phyloP scores from a whole-genome alignment of 2,888 invertebrate species.

The Linnaemya vulpina region DNA sequence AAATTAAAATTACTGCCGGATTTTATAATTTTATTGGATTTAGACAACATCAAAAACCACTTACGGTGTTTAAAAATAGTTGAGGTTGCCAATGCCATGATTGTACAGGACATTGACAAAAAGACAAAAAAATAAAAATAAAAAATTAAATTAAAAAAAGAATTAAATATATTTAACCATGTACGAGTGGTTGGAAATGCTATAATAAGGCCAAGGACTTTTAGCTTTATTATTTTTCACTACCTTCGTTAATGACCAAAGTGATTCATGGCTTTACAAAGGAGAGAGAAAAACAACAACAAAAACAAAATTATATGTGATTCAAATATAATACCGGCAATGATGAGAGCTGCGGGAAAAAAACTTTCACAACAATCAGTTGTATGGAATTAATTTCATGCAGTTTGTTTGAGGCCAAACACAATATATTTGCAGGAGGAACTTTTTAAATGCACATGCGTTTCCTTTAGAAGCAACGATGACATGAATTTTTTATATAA shows the following conservation, averaged over 20 bases:
- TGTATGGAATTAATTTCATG: not conserved
- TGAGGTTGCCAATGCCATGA: slow-evolving; percentile 27
- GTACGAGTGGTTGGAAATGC: slow-evolving; percentile 15
- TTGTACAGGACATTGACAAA: not conserved
- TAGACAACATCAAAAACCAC: slow-evolving; percentile 69
- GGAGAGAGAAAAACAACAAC: too few species aligned
- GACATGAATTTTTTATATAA: not conserved
- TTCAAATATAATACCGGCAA: not conserved
- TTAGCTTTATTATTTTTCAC: not conserved
- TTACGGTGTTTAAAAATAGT: slow-evolving; percentile 49
- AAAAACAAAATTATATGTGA: not conserved
- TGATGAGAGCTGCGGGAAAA: not conserved
- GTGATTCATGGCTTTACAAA: slow-evolving; percentile 6
- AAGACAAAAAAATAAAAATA: not conserved
- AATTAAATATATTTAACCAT: not conserved
- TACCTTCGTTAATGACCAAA: slow-evolving; percentile 16
- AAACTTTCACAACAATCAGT: not conserved
- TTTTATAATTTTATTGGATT: slow-evolving; percentile 64
- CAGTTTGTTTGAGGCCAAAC: too few species aligned
- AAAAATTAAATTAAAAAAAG: not conserved
- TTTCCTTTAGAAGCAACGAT: not conserved
- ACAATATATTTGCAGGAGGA: too few species aligned
- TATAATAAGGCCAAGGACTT: slow-evolving; percentile 42
- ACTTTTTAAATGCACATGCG: too few species aligned
- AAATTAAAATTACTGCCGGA: slow-evolving; percentile 18